Base-by-base conservation (phyloP, 2,888 invertebrate genomes). In the Drosophila macrospina region DNA sequence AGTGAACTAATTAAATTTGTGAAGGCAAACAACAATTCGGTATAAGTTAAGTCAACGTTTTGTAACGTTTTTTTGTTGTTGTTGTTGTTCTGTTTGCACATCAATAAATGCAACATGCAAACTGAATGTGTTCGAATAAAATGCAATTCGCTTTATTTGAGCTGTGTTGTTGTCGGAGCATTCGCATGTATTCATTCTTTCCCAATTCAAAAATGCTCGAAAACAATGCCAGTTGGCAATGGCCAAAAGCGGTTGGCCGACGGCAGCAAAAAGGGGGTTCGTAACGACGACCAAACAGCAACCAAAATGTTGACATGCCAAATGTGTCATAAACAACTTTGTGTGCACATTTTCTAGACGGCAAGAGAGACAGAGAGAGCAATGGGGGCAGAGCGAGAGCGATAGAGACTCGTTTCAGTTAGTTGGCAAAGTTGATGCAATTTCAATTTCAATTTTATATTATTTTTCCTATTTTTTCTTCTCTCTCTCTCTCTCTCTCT, bases 241-340 rank as follows among this genome's bases (percentile, higher is more conserved):
- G 13, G 13, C 52, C 52, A 52, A 28, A 41, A 41, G 13, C 32
- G 32, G 30, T 20, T 52, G 52, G 39, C 41, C 41, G 34, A 41
- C 13, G 37, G 20, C 15, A 20, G 51, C 7, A 28, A 34, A 15
- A 11, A 28, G 10, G 5, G 11, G 36, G 8, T 8, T 5, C 6
- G 28, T 2, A 20, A 28, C 28, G 13, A 15, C 5, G n/a, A 32
- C 41, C 61, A 55, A 70, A 57, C 54, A 55, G 72, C 72, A 77
- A 72, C 73, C 62, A 72, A 77, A 74, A 72, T 74, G 74, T 74
- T 74, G 73, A 74, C 78, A 74, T 74, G 68, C 68, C 73, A 74
- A 74, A 74, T 74, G 78, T 74, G 78, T 73, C 73, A 74, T 78
- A 77, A 78, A 72, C 78, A 74, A 74, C 73, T 63, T 74, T 68